Evolutionary conservation across 2,797 vertebrate genomes (phyloP).

Genomic region (Apogon hyalosoma): DNA sequence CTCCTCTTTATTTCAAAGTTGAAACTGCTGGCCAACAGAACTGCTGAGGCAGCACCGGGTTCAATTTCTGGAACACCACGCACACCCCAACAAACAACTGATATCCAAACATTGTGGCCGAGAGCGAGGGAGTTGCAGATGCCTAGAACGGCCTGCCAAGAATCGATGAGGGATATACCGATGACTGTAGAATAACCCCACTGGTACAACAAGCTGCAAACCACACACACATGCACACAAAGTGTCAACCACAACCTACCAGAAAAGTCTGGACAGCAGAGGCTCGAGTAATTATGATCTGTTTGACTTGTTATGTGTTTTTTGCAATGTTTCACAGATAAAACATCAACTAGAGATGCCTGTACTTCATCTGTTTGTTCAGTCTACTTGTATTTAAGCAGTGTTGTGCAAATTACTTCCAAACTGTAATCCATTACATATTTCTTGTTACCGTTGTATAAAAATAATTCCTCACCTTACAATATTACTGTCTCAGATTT

Average conservation of each 20-base stretch:
- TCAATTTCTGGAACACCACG: conserved; percentile 50
- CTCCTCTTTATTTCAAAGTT: conserved; percentile 21
- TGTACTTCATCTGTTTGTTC: too few relatives aligned
- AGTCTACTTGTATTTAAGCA: too few relatives aligned
- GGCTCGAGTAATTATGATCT: conserved; percentile 3
- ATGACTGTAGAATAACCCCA: conserved; percentile 50
- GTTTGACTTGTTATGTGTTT: conserved; percentile 3
- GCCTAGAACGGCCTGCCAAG: conserved; percentile 56
- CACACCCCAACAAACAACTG: conserved; percentile 50
- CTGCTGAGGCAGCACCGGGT: conserved; percentile 65
- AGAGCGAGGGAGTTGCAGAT: conserved; percentile 44
- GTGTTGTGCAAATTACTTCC: too few relatives aligned
- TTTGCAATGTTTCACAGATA: not conserved
- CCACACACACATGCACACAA: conserved; percentile 26
- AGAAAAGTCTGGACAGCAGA: conserved; percentile 5
- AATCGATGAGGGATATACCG: conserved; percentile 60
- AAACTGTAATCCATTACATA: too few relatives aligned
- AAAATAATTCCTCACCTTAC: too few relatives aligned
- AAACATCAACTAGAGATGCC: too few relatives aligned
- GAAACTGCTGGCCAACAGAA: conserved; percentile 44
- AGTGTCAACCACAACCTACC: not conserved
- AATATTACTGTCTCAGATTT: too few relatives aligned
- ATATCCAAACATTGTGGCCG: conserved; percentile 44
- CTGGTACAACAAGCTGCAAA: conserved; percentile 48
- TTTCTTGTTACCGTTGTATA: too few relatives aligned